Evolutionary conservation across 2,797 vertebrate genomes (phyloP).

Genomic region (Scolopax rusticola): DNA sequence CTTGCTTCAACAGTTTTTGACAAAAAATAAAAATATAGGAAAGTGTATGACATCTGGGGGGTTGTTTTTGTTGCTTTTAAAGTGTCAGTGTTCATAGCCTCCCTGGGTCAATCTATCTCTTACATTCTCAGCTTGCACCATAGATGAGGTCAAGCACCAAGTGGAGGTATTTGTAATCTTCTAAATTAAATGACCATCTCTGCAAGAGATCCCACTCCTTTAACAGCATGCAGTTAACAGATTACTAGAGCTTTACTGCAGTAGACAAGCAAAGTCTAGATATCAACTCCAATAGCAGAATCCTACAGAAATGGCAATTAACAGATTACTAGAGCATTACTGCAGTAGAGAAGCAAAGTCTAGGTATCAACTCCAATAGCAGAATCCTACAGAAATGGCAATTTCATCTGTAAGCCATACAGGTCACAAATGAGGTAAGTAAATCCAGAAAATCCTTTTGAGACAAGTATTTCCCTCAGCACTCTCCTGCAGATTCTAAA

Average conservation of each 20-base stretch:
- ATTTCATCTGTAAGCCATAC: neutral
- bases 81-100: neutral
- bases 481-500: constrained; percentile 34
- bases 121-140: neutral
- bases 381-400: neutral
- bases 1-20: neutral
- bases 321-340: neutral
- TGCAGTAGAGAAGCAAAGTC: neutral
- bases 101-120: neutral
- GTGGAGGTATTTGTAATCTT: neutral
- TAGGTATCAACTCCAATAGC: neutral
- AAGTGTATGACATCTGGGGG: neutral
- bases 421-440: constrained; percentile 42
- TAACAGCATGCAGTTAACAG: neutral
- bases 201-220: neutral
- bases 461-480: constrained; percentile 27
- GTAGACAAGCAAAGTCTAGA: neutral
- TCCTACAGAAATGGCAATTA: constrained; percentile 10
- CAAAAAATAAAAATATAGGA: neutral
- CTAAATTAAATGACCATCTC: neutral
- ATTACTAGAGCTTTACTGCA: neutral
- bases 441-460: constrained; percentile 58
- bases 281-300: neutral
- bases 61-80: neutral
- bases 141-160: neutral